These are phyloP conservation scores for Xenops minutus DNA, from an alignment of 2,797 vertebrate genomes.

Conservation along the genomic window DNA sequence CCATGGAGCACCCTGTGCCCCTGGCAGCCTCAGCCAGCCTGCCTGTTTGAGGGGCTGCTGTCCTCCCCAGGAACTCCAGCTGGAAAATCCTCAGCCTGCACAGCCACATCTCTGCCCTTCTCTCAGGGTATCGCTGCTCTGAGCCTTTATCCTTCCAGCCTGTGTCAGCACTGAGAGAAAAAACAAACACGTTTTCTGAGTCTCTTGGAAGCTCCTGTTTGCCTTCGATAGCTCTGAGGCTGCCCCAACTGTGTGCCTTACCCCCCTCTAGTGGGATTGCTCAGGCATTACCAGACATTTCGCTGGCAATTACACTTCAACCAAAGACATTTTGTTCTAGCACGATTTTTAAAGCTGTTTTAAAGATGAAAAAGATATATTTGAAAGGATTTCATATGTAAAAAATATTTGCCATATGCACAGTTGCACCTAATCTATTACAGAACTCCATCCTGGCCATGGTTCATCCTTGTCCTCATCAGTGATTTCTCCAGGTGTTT, in stretches of 20 bases:
- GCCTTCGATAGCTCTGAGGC: rapidly evolving
- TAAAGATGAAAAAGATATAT: not conserved
- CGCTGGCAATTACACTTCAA: not conserved
- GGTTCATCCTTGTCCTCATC: not conserved
- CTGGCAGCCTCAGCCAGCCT: rapidly evolving
- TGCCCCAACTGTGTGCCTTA: not conserved
- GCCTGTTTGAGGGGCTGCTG: not conserved
- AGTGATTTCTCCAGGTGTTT: not conserved
- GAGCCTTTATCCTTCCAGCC: not conserved
- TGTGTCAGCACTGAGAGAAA: not conserved
- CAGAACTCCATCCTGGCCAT: not conserved
- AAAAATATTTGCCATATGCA: not conserved
- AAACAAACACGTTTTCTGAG: not conserved
- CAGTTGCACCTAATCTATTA: not conserved
- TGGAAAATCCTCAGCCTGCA: not conserved
- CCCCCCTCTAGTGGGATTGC: constrained; percentile 3
- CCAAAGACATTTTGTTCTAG: not conserved
- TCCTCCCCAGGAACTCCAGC: not conserved
- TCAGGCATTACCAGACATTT: not conserved
- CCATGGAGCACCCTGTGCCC: rapidly evolving
- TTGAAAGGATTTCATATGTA: not conserved
- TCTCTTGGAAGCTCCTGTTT: not conserved
- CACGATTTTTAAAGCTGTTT: not conserved
- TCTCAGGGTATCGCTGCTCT: rapidly evolving
- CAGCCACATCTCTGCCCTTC: not conserved